These are phyloP conservation scores for Mastigias papua DNA, from an alignment of 30 jellyfish, hydroid and myxozoan species.

Conservation along the genomic window DNA sequence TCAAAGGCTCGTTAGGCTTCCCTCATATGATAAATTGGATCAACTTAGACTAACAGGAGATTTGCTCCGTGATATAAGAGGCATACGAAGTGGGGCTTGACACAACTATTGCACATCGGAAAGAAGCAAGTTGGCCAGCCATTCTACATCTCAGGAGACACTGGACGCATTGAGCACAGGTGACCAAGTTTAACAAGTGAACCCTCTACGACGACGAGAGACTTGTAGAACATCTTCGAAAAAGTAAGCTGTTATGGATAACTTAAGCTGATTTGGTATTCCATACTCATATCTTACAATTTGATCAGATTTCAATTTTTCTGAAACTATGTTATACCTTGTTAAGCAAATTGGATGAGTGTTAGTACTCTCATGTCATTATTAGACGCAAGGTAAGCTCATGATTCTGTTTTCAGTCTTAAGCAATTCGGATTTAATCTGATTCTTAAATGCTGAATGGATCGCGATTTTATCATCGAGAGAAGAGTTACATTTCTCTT, in stretches of 20 bases:
- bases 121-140: not conserved
- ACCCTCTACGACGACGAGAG: not conserved
- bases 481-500: no score
- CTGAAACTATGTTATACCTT: not conserved
- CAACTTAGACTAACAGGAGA: constrained; percentile 48
- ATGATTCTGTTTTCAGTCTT: not conserved
- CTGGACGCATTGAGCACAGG: not conserved
- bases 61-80: constrained; percentile 24
- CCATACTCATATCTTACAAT: not conserved
- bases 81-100: not conserved
- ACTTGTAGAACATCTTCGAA: not conserved
- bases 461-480: no score
- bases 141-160: not conserved
- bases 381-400: not conserved
- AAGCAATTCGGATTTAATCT: no score
- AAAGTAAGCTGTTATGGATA: not conserved
- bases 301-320: not conserved
- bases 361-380: not conserved
- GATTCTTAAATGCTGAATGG: no score
- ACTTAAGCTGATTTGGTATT: not conserved
- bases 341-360: not conserved
- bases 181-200: not conserved
- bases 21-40: constrained; percentile 61
- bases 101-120: constrained; percentile 22
- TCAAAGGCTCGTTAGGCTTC: constrained; percentile 56